Percentiles rank a stretch among this genome's conserved stretches.
phyloP scores from a whole-genome alignment of 2,797 vertebrate species.

The Numenius phaeopus region DNA sequence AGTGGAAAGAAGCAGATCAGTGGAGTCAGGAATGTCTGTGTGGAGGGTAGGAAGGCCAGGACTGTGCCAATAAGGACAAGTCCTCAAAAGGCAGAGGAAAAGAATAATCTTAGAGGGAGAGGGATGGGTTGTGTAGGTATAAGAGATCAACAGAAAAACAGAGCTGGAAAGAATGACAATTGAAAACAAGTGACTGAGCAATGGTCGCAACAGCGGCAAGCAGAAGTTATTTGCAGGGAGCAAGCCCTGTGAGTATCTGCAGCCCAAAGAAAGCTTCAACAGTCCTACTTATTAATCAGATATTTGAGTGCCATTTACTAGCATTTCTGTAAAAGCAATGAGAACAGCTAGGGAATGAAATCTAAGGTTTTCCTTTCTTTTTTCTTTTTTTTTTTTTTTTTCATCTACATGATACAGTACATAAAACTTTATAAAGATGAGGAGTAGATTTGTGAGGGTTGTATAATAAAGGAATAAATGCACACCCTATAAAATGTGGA shows the following conservation, averaged over 20 bases:
- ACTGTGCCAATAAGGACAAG: not conserved
- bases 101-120: not conserved
- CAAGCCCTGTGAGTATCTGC: not conserved
- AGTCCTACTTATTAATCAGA: not conserved
- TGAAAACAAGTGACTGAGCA: not conserved
- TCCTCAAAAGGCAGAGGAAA: not conserved
- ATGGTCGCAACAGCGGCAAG: not conserved
- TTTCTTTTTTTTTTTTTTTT: not conserved
- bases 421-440: not conserved
- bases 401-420: not conserved
- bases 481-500: not conserved
- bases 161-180: not conserved
- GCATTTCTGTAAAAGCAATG: not conserved
- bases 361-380: not conserved
- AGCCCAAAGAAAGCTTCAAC: not conserved
- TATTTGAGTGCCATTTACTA: not conserved
- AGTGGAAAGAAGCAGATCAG: not conserved
- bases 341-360: not conserved
- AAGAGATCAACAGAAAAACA: not conserved
- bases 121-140: not conserved
- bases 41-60: not conserved
- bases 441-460: not conserved
- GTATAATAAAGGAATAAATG: not conserved
- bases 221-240: not conserved
- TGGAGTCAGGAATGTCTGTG: not conserved